phyloP scores from a whole-genome alignment of 2,888 invertebrate genomes.

The Allygus modestus region DNA sequence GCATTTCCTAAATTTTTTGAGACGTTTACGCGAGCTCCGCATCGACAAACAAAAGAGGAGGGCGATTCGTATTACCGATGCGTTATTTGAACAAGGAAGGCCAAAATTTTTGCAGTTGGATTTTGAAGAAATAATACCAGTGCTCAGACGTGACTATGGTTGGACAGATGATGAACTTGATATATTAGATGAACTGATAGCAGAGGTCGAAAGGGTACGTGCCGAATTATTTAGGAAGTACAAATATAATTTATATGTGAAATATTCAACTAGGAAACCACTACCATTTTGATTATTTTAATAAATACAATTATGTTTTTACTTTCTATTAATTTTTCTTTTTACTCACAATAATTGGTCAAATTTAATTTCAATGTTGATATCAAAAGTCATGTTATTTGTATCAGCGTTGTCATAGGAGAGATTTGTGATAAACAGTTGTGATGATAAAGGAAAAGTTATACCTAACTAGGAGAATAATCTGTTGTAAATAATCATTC shows the following conservation, averaged over 20 bases:
- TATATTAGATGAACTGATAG: constrained; percentile 32
- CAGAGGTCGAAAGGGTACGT: constrained; percentile 42
- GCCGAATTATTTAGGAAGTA: constrained; percentile 50
- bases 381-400: too few species aligned
- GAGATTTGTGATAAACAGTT: too few species aligned
- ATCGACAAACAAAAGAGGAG: constrained; percentile 34
- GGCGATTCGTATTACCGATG: constrained; percentile 42
- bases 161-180: constrained; percentile 49
- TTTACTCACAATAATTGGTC: background rate
- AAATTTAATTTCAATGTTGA: background rate
- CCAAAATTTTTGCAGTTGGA: constrained; percentile 53
- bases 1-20: constrained; percentile 35
- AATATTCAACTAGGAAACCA: constrained; percentile 36
- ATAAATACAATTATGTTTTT: background rate
- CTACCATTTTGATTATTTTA: constrained; percentile 48
- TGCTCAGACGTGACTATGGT: constrained; percentile 27
- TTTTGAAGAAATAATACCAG: constrained; percentile 44
- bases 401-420: too few species aligned
- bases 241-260: constrained; percentile 44
- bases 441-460: too few species aligned
- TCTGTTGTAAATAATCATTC: too few species aligned
- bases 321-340: background rate
- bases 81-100: constrained; percentile 45
- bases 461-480: too few species aligned
- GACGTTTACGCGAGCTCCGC: constrained; percentile 43